Evolutionary conservation across 2,888 invertebrate species (phyloP), one percentile per base, ranked within the genome.

Genomic region (Troglohyphantes excavatus): DNA sequence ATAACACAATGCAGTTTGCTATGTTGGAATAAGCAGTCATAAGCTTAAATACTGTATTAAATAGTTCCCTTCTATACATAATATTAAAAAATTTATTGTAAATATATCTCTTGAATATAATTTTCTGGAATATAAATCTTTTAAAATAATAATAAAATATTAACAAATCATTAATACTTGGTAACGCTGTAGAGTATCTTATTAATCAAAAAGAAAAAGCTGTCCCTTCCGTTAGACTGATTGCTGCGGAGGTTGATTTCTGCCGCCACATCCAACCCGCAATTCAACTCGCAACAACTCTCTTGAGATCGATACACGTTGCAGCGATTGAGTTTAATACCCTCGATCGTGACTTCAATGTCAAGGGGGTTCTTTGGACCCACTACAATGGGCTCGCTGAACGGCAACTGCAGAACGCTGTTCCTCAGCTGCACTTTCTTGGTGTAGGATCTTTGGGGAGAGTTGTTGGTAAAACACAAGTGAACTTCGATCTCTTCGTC

Each of bases 341-440:
- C 73, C 19, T 83, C 83, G n/a, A 83, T 39, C 13, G 43, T 46
- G 2, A 83, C 63, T 63, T 83, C 73, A 13, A 83, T 46, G n/a
- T 73, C 19, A 21, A 43, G 9, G 1, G 59, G 13, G 13, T 73
- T 65, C 2, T 9, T 17, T 6, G n/a, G 13, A 0, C n/a, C 6
- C 29, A 73, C 9, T 46, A 43, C 29, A 43, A 46, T 2, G 13
- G 73, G 73, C 21, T 83, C 73, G 11, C 19, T 7, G 27, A 65
- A 73, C 9, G 13, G 2, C 3, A 83, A 17, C 0, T n/a, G 17
- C 13, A 73, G 11, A 17, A 59, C 43, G 29, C 21, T 27, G 21
- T 83, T 83, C 3, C 7, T 73, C 2, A 65, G 63, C 13, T 83
- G 19, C 26, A 39, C 39, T 27, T 9, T n/a, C 0, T 29, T n/a